A percentile compares a stretch with the other conserved stretches of the same genome.
These are phyloP conservation scores for Thera obeliscata DNA, from an alignment of 2,888 invertebrate genomes.

Conservation along the genomic window DNA sequence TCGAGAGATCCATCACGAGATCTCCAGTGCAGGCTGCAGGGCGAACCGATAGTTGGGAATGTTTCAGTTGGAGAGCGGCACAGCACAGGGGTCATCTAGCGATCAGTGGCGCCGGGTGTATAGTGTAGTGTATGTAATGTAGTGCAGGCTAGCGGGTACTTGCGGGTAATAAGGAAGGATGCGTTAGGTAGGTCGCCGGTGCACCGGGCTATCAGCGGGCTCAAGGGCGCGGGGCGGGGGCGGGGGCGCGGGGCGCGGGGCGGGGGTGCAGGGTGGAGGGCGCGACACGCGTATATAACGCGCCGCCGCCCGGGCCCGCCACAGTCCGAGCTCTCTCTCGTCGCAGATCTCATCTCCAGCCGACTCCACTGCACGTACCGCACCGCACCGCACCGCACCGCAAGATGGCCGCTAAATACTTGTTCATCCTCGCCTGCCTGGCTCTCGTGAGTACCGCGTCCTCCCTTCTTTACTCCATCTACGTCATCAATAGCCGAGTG, in stretches of 20 bases:
- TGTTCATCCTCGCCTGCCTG: conserved; percentile 66
- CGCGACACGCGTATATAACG: conserved; percentile 47
- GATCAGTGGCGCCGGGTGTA: too few species aligned
- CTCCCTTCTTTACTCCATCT: background rate
- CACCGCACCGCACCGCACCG: conserved; percentile 7
- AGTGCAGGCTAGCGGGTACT: too few species aligned
- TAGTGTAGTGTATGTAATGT: too few species aligned
- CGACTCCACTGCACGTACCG: conserved; percentile 17
- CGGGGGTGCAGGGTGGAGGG: conserved; percentile 32
- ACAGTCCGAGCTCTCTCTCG: conserved; percentile 46
- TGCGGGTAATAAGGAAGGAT: background rate
- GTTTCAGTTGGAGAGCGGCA: too few species aligned
- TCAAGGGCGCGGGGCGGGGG: conserved; percentile 44
- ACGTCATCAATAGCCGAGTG: background rate
- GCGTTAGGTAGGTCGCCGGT: conserved; percentile 13
- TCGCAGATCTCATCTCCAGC: conserved; percentile 46
- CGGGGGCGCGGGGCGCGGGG: conserved; percentile 42
- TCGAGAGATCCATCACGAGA: too few species aligned
- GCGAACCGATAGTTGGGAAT: too few species aligned
- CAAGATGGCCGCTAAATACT: conserved; percentile 64
- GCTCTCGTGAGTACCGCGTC: conserved; percentile 66
- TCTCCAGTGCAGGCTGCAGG: too few species aligned
- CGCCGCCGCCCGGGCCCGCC: conserved; percentile 41
- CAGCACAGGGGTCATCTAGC: too few species aligned
- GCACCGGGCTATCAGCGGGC: conserved; percentile 20